Evolutionary conservation across 2,113 vertebrate species (phyloP).

Genomic region (Octodon degus): DNA sequence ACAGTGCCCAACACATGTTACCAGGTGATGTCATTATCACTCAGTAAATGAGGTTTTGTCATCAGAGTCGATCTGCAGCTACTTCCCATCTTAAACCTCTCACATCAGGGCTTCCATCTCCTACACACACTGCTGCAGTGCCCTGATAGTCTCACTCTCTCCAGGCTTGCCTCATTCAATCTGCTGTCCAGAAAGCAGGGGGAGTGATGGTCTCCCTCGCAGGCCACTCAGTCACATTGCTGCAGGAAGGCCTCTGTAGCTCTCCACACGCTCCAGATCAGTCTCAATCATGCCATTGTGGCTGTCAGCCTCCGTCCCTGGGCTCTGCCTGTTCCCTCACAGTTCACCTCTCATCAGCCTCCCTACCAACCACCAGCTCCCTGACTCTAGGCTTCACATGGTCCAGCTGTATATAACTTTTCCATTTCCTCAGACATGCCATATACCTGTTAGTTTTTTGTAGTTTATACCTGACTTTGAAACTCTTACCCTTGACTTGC

Average conservation of each 20-base stretch:
- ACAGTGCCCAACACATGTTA: not conserved
- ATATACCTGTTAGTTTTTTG: not conserved
- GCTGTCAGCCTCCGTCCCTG: not conserved
- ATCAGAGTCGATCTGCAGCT: not conserved
- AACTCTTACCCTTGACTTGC: not conserved
- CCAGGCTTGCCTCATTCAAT: not conserved
- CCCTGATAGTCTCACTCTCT: not conserved
- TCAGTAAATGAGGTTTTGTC: not conserved
- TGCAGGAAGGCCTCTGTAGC: not conserved
- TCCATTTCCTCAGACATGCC: not conserved
- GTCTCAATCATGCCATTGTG: not conserved
- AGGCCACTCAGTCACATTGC: not conserved
- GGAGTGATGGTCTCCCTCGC: not conserved
- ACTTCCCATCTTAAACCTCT: not conserved
- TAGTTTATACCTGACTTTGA: not conserved
- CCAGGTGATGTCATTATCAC: too few species aligned
- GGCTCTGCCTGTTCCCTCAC: not conserved
- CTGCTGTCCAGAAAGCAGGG: not conserved
- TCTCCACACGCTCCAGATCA: not conserved
- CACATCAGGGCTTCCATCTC: not conserved
- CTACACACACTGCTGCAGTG: not conserved
- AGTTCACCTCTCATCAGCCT: not conserved
- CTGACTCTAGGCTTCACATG: not conserved
- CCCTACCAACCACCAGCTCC: not conserved
- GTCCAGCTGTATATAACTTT: not conserved